Evolutionary conservation across 1,140 invertebrate genomes (phyloP).

Genomic region (Conopomorpha cramerella): DNA sequence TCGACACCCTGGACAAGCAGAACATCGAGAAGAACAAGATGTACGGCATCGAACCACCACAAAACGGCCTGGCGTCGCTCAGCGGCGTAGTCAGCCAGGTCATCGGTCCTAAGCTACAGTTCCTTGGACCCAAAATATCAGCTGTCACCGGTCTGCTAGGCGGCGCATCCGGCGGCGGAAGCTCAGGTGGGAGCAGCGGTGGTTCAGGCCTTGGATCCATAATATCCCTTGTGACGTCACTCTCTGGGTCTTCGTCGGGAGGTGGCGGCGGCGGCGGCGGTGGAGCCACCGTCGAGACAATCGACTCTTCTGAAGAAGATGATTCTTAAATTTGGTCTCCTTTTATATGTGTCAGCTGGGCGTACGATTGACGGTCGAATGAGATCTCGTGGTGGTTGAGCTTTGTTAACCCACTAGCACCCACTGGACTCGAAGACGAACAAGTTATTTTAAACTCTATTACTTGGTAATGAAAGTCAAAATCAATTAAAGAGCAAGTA

Average conservation of each 20-base stretch:
- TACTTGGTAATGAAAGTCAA: no score
- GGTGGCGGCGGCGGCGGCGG: conserved; percentile 29
- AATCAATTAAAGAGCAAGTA: no score
- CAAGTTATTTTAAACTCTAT: no score
- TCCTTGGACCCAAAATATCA: conserved; percentile 59
- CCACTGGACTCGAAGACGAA: no score
- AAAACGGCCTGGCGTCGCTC: conserved; percentile 36
- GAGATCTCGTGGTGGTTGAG: not conserved
- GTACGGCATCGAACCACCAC: conserved; percentile 70
- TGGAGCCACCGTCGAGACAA: conserved; percentile 41
- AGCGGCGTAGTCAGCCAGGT: conserved; percentile 58
- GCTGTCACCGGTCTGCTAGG: conserved; percentile 61
- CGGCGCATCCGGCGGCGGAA: conserved; percentile 51
- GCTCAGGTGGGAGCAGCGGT: conserved; percentile 25
- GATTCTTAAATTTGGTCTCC: conserved; percentile 3
- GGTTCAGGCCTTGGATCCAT: conserved; percentile 37
- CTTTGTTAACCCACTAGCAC: no score
- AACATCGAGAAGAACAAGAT: conserved; percentile 76
- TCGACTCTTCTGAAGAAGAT: conserved; percentile 46
- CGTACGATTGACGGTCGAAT: no score
- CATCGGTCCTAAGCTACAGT: conserved; percentile 64
- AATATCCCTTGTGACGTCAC: conserved; percentile 40
- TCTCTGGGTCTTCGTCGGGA: conserved; percentile 44
- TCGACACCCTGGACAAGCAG: conserved; percentile 67
- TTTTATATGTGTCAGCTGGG: no score